Conservation (phyloP, 2,797 vertebrate genomes). For the Sebastes matsubarae region DNA sequence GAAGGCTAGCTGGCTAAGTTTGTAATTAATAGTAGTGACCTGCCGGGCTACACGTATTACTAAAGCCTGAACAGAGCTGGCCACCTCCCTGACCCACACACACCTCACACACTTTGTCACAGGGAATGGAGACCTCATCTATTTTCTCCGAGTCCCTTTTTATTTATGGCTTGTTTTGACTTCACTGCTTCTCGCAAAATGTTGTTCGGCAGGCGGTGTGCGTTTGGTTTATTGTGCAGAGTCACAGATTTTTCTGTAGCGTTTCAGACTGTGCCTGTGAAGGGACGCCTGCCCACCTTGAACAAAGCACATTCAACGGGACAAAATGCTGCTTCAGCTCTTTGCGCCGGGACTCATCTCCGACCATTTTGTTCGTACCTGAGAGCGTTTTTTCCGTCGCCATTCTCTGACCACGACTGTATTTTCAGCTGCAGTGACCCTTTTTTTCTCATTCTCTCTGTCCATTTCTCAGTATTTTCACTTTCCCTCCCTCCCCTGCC, state of each 20-base stretch:
- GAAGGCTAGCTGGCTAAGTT: slow-evolving; percentile 58
- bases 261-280: slow-evolving; percentile 14
- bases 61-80: slow-evolving; percentile 42
- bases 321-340: slow-evolving; percentile 65
- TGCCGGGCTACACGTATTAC: slow-evolving; percentile 48
- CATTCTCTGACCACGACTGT: slow-evolving; percentile 18
- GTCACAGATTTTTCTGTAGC: slow-evolving; percentile 23
- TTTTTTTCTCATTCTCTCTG: slow-evolving; percentile 13
- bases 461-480: slow-evolving; percentile 44
- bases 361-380: slow-evolving; percentile 47
- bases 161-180: slow-evolving; percentile 64
- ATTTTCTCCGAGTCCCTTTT: slow-evolving; percentile 57
- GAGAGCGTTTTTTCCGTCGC: not conserved
- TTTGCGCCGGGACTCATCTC: slow-evolving; percentile 31
- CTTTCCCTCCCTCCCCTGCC: slow-evolving; percentile 26
- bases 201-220: slow-evolving; percentile 20
- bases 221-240: slow-evolving; percentile 44
- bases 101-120: slow-evolving; percentile 45
- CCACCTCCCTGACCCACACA: slow-evolving; percentile 47
- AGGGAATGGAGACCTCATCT: slow-evolving; percentile 50
- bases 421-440: slow-evolving; percentile 18
- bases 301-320: slow-evolving; percentile 33
- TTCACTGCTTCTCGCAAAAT: slow-evolving; percentile 52
- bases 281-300: slow-evolving; percentile 41
- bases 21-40: slow-evolving; percentile 75